These are phyloP conservation scores for Eristalis arbustorum DNA, from an alignment of 2,888 invertebrate genomes.

Conservation along the genomic window DNA sequence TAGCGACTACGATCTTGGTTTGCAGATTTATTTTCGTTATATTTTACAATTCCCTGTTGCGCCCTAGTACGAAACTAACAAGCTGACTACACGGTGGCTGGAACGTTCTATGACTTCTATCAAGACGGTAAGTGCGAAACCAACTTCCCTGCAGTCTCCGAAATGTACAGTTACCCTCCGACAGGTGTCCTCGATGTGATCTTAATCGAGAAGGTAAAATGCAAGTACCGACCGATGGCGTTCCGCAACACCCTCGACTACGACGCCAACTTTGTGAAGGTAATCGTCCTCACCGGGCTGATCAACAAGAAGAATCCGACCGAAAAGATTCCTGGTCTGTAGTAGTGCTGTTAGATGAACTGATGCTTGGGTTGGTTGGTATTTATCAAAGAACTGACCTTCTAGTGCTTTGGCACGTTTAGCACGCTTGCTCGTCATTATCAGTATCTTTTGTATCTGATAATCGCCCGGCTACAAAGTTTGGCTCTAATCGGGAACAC, in stretches of 20 bases:
- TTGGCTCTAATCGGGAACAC: no score
- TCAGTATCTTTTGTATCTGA: no score
- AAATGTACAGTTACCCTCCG: not conserved
- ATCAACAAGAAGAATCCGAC: conserved; percentile 86
- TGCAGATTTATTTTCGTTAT: no score
- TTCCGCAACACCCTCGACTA: conserved; percentile 93
- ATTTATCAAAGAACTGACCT: no score
- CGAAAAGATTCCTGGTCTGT: conserved; percentile 86
- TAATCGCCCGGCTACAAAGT: no score
- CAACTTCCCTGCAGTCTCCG: not conserved
- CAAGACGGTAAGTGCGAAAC: conserved; percentile 86
- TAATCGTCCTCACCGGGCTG: conserved; percentile 93
- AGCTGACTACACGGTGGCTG: conserved; percentile 89
- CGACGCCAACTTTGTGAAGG: conserved; percentile 97
- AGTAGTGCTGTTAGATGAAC: no score
- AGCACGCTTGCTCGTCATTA: no score
- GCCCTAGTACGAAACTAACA: no score
- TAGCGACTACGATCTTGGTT: no score
- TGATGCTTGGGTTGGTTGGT: no score
- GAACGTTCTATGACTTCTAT: conserved; percentile 95
- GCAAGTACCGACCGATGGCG: conserved; percentile 85
- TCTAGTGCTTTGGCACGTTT: no score
- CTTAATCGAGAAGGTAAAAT: conserved; percentile 83
- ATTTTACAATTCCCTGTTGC: no score
- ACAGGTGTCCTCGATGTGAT: conserved; percentile 90